These are phyloP conservation scores for Gallinago stenura DNA, from an alignment of 2,797 vertebrate genomes.

Conservation along the genomic window DNA sequence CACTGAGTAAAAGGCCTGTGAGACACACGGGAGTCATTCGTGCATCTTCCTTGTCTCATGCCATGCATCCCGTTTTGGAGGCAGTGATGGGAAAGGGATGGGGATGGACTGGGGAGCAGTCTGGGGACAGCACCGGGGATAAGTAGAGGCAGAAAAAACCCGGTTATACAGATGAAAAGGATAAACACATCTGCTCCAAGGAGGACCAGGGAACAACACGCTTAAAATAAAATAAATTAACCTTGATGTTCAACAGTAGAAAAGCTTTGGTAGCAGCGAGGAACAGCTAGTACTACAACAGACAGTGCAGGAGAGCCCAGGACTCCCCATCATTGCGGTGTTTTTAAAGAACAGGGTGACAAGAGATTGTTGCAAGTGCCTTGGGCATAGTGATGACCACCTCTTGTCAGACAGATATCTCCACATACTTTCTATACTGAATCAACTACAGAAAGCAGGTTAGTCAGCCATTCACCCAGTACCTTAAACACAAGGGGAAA, in stretches of 20 bases:
- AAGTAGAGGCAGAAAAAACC: not conserved
- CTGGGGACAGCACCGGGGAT: not conserved
- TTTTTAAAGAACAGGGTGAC: not conserved
- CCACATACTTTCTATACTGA: not conserved
- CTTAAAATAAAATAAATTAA: not conserved
- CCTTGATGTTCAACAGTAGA: not conserved
- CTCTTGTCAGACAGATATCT: not conserved
- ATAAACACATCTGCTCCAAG: not conserved
- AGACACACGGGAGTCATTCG: rapidly evolving
- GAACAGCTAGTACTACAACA: not conserved
- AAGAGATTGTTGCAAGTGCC: not conserved
- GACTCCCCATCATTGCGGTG: rapidly evolving
- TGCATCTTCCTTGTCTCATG: not conserved
- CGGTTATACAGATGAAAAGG: not conserved
- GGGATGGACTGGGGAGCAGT: not conserved
- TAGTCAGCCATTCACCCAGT: not conserved
- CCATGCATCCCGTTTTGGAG: not conserved
- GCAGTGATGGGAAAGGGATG: not conserved
- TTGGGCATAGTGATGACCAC: rapidly evolving
- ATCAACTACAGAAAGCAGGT: too few relatives aligned
- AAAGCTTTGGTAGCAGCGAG: not conserved
- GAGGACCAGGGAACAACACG: not conserved
- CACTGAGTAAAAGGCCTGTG: not conserved
- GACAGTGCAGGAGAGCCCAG: rapidly evolving
- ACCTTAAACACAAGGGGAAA: not conserved